Percentiles rank a stretch among this genome's conserved stretches.
Conservation (phyloP, 1,140 invertebrate species). For the Pemphigus obesinymphae region DNA sequence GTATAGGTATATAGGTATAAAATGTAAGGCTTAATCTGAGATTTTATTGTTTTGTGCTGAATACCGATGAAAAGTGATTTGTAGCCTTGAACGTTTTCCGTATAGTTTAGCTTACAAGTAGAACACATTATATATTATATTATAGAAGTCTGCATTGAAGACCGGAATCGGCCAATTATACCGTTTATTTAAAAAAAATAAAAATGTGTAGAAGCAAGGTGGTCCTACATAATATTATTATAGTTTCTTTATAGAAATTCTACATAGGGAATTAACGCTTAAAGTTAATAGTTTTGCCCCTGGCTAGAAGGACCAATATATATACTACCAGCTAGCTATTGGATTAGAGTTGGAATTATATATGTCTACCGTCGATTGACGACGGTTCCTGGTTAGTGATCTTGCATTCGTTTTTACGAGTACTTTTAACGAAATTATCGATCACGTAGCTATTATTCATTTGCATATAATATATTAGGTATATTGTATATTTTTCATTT, state of each 20-base stretch:
- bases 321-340: too few relatives aligned
- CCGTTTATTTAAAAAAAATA: not conserved
- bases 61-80: not conserved
- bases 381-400: not conserved
- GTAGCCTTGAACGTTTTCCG: not conserved
- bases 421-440: not conserved
- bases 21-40: not conserved
- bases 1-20: too few relatives aligned
- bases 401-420: not conserved
- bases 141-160: constrained; percentile 9
- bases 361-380: too few relatives aligned
- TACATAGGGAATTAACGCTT: not conserved
- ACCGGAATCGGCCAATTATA: constrained; percentile 14
- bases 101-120: not conserved
- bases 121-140: too few relatives aligned
- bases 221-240: not conserved
- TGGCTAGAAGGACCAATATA: not conserved
- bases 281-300: constrained; percentile 11
- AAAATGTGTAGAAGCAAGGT: not conserved
- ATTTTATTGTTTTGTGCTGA: constrained; percentile 1
- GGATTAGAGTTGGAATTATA: too few relatives aligned
- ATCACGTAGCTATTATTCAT: too few relatives aligned
- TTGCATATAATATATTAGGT: not conserved
- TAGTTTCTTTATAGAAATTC: constrained; percentile 10
- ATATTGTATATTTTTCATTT: not conserved